phyloP scores from a whole-genome alignment of 1,140 invertebrate genomes.

The Bombus affinis region DNA sequence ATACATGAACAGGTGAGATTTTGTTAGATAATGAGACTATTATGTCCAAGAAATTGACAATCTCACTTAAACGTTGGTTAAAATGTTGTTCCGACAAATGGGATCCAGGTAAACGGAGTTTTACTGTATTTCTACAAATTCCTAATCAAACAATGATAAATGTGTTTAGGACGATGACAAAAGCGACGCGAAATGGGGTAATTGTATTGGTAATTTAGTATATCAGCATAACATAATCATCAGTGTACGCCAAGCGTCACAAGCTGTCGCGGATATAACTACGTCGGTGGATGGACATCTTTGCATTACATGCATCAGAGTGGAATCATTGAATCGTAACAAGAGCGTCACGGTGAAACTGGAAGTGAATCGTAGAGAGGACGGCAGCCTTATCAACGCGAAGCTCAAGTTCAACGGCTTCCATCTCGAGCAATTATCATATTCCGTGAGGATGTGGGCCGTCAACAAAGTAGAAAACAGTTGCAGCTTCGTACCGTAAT shows the following conservation, averaged over 20 bases:
- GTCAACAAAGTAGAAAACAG: neutral
- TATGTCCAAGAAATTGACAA: neutral
- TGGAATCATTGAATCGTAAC: conserved; percentile 42
- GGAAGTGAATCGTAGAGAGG: conserved; percentile 50
- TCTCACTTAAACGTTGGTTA: neutral
- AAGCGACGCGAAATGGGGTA: conserved; percentile 17
- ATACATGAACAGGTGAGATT: neutral
- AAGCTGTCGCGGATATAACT: conserved; percentile 40
- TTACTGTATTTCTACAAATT: neutral
- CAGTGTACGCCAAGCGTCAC: conserved; percentile 39
- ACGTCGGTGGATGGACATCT: conserved; percentile 52
- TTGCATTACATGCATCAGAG: conserved; percentile 63
- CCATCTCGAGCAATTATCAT: conserved; percentile 56
- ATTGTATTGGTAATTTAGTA: conserved; percentile 52
- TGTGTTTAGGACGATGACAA: neutral
- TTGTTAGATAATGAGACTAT: neutral
- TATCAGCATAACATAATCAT: conserved; percentile 71
- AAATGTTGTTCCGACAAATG: neutral
- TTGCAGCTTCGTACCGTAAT: neutral
- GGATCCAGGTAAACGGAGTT: neutral
- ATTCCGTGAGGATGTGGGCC: conserved; percentile 64
- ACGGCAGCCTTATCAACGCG: conserved; percentile 31
- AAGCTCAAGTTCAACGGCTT: conserved; percentile 50
- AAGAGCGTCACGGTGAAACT: conserved; percentile 25
- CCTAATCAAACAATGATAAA: neutral